phyloP scores from a whole-genome alignment of 2,797 vertebrate species.

The Alcedo atthis region DNA sequence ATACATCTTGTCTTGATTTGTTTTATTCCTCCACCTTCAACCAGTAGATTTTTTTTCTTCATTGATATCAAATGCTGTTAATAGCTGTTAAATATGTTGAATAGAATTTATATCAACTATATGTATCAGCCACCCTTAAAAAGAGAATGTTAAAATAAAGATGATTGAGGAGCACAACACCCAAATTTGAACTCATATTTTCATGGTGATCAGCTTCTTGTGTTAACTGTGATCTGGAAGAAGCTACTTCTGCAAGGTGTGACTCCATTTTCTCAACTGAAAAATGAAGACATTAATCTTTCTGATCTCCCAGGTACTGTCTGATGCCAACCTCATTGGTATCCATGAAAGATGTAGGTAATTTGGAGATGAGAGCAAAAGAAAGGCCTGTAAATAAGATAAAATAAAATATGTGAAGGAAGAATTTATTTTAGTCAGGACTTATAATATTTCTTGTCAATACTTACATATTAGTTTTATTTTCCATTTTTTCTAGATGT shows the following conservation, averaged over 20 bases:
- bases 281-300: constrained; percentile 2
- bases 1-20: not conserved
- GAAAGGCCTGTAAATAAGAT: constrained; percentile 16
- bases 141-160: not conserved
- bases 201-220: not conserved
- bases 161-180: not conserved
- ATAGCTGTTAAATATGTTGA: not conserved
- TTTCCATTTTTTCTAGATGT: constrained; percentile 12
- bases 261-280: not conserved
- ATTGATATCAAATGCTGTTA: not conserved
- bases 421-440: constrained; percentile 3
- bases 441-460: constrained; percentile 32
- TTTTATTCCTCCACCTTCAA: not conserved
- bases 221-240: not conserved
- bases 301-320: not conserved
- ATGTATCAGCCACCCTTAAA: not conserved
- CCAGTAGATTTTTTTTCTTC: not conserved
- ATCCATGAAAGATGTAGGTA: not conserved
- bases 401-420: not conserved
- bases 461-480: constrained; percentile 14
- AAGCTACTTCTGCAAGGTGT: not conserved
- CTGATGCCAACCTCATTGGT: not conserved
- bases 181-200: not conserved
- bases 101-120: not conserved
- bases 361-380: not conserved